phyloP scores from a whole-genome alignment of 2,888 invertebrate genomes.

The Graphium colonna region DNA sequence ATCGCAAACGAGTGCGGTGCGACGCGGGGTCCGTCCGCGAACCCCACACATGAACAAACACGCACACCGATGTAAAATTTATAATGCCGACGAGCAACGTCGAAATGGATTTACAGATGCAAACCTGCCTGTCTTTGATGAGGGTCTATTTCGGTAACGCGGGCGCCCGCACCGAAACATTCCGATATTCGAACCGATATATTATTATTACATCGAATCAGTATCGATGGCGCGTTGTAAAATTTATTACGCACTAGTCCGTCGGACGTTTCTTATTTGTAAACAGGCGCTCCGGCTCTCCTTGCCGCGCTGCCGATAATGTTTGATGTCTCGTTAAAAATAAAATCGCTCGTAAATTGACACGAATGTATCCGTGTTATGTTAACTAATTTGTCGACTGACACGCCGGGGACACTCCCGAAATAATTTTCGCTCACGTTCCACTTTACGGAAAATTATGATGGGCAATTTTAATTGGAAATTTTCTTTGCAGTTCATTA shows the following conservation, averaged over 20 bases:
- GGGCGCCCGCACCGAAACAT: slow-evolving; percentile 73
- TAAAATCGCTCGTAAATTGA: slow-evolving; percentile 70
- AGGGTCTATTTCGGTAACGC: slow-evolving; percentile 74
- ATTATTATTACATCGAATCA: slow-evolving; percentile 76
- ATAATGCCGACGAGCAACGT: slow-evolving; percentile 76
- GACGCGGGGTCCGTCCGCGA: slow-evolving; percentile 53
- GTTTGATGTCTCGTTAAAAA: slow-evolving; percentile 79
- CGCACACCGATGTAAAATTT: slow-evolving; percentile 64
- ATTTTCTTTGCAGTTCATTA: no score
- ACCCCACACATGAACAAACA: slow-evolving; percentile 45
- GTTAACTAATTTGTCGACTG: slow-evolving; percentile 74
- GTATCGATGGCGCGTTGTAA: slow-evolving; percentile 75
- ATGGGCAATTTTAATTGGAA: slow-evolving; percentile 67
- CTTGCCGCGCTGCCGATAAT: slow-evolving; percentile 62
- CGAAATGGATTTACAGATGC: slow-evolving; percentile 80
- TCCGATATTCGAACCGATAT: slow-evolving; percentile 76
- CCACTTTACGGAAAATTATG: slow-evolving; percentile 46
- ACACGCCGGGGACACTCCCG: slow-evolving; percentile 57
- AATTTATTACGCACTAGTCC: slow-evolving; percentile 77
- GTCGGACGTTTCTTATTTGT: slow-evolving; percentile 71
- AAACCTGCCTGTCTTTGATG: slow-evolving; percentile 79
- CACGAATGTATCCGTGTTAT: slow-evolving; percentile 59
- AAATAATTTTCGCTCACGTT: slow-evolving; percentile 62
- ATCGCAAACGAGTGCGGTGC: slow-evolving; percentile 63
- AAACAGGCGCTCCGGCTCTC: slow-evolving; percentile 71